Base-by-base conservation (phyloP, 2,797 vertebrate genomes). In the Labroides dimidiatus region DNA sequence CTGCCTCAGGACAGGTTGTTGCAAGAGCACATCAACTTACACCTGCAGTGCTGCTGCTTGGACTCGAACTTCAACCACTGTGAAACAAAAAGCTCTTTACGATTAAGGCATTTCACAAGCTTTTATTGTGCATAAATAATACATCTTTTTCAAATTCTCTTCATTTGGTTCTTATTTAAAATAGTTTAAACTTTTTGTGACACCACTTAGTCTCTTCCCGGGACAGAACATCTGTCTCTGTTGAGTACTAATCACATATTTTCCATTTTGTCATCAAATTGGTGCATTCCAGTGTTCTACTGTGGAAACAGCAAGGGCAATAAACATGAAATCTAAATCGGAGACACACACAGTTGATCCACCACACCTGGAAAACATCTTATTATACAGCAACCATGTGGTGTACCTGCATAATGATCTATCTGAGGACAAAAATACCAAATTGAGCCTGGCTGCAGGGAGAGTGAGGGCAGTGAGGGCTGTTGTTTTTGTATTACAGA, bases 281-380 rank as follows among this genome's bases (percentile, higher is more conserved):
- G 33, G 20, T 27, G 39, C 57, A 67, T 68, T 72, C 23, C 36
- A 21, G 42, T 17, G 65, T 63, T 74, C 17, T 20, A 23, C 58
- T 33, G 15, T 63, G 20, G 10, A 52, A 79, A 37, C n/a, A 58
- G 56, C 24, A 36, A 2, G 6, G 30, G 3, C 23, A 48, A 33
- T 72, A 62, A 72, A 69, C 58, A 72, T 33, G 7, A 36, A 50
- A 66, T 44, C 13, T 64, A 51, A 63, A 67, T 17, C 37, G 64
- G 14, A 51, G 12, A 53, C 27, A 37, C 24, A 42, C 27, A 30
- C 23, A 43, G 27, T 61, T 75, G 77, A 78, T 74, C 7, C 16
- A n/a, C 11, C 20, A 58, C 77, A 84, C 74, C 69, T 81, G 79
- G 77, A 80, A 78, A 54, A 62, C 45, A 37, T 64, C 42, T 58